Percentiles rank a stretch among this genome's conserved stretches.
These are phyloP conservation scores for Falco biarmicus DNA, from an alignment of 2,797 vertebrate genomes.

Conservation along the genomic window DNA sequence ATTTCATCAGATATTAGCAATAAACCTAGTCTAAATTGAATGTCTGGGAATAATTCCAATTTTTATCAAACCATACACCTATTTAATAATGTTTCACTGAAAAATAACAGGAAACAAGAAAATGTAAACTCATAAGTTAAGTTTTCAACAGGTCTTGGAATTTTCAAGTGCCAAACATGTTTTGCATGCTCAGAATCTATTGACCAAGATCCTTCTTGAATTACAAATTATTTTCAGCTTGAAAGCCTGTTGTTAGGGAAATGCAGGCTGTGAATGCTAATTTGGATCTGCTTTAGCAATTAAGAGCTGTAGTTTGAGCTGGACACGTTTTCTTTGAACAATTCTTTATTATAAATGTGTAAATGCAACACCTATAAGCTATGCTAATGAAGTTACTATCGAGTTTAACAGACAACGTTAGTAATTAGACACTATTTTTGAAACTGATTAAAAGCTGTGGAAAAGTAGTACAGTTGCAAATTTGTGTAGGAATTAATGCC, in stretches of 20 bases:
- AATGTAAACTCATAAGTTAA: constrained; percentile 43
- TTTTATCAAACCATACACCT: not conserved
- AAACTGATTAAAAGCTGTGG: not conserved
- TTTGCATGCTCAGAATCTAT: constrained; percentile 46
- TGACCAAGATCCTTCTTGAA: constrained; percentile 69
- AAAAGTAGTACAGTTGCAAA: not conserved
- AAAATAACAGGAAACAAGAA: constrained; percentile 40
- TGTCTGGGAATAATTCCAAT: constrained; percentile 29
- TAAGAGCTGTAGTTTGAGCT: constrained; percentile 48
- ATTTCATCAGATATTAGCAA: constrained; percentile 22
- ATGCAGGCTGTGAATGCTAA: constrained; percentile 66
- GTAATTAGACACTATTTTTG: constrained; percentile 21
- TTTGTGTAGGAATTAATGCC: not conserved
- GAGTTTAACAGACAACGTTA: not conserved
- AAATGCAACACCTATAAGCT: constrained; percentile 24
- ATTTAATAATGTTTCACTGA: constrained; percentile 28
- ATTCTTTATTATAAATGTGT: constrained; percentile 16
- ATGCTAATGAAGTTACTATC: not conserved
- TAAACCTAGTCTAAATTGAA: constrained; percentile 7
- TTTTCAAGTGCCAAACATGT: constrained; percentile 43
- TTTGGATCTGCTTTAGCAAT: constrained; percentile 60
- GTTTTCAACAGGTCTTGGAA: constrained; percentile 57
- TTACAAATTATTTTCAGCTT: constrained; percentile 72
- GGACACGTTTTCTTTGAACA: constrained; percentile 9
- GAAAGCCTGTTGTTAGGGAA: constrained; percentile 69